Base-by-base conservation (phyloP, 2,888 invertebrate species). In the Agrochola lychnidis region DNA sequence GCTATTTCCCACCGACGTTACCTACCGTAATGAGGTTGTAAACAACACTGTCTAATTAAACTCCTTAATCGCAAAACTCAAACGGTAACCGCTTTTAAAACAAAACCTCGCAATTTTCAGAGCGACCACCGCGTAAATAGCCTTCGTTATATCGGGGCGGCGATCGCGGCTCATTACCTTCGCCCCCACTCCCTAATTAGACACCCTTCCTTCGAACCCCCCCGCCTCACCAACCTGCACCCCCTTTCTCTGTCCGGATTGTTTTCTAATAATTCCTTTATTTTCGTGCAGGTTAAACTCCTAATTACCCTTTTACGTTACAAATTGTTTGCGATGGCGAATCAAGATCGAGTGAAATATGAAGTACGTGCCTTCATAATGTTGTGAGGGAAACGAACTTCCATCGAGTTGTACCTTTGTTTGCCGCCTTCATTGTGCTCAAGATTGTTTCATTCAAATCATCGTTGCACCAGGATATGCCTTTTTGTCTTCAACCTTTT, bases 1-100 rank as follows among this genome's bases (percentile, higher is more conserved):
- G 94, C 94, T 92, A 93, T 95, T 94, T 92, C 92, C 93, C 85
- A 87, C 88, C 92, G 89, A 90, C 90, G 88, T 90, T 93, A 92
- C 93, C 93, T 92, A 92, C 93, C 92, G 93, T 96, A 96, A 96
- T 96, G 96, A 96, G 96, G 95, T 96, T 96, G 96, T 96, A 96
- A 96, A 96, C 96, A 96, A 96, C 95, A 92, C 93, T 93, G 95
- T 95, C 95, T 96, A 96, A 96, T 96, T 96, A 96, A 96, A 96
- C 96, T 96, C 96, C 95, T 96, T 96, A 96, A 96, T 96, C 96
- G 96, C 95, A 94, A 96, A 96, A 96, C 96, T 96, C 96, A 96
- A 96, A 96, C 96, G 95, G 94, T 95, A 94, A 95, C 95, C 95
- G 96, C 95, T 96, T 96, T 96, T 95, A 96, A 96, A 96, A 96